Evolutionary conservation across 2,113 vertebrate genomes (phyloP).

Genomic region (Xenopus laevis): DNA sequence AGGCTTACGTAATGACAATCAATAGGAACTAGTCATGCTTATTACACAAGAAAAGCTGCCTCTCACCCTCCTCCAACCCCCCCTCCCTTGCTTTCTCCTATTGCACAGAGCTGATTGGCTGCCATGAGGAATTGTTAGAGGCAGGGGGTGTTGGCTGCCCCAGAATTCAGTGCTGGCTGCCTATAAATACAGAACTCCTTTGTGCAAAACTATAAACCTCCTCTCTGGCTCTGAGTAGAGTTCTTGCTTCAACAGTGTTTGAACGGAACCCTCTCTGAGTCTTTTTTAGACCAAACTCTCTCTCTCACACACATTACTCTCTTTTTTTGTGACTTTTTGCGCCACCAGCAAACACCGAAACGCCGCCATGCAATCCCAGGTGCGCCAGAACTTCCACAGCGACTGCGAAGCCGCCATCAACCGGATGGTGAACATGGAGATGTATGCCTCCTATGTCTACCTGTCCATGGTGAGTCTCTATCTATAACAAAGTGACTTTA

Average conservation of each 20-base stretch:
- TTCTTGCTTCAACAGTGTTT: conserved; percentile 84
- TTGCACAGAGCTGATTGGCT: conserved; percentile 1
- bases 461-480: conserved; percentile 71
- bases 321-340: background rate
- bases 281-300: background rate
- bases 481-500: too few species aligned
- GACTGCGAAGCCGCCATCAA: conserved; percentile 75
- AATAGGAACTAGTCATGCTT: too few species aligned
- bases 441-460: conserved; percentile 76
- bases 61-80: too few species aligned
- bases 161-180: background rate
- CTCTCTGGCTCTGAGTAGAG: conserved; percentile 12
- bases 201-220: background rate
- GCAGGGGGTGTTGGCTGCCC: background rate
- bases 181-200: conserved; percentile 22
- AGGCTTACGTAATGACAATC: too few species aligned
- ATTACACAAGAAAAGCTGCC: background rate
- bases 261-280: conserved; percentile 66
- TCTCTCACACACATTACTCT: too few species aligned
- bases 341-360: background rate
- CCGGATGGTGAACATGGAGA: conserved; percentile 76
- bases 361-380: conserved; percentile 55
- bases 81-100: too few species aligned
- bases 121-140: background rate
- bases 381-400: conserved; percentile 79